These are phyloP conservation scores for Prunella fulvescens DNA, from an alignment of 2,113 vertebrate species.

Conservation along the genomic window DNA sequence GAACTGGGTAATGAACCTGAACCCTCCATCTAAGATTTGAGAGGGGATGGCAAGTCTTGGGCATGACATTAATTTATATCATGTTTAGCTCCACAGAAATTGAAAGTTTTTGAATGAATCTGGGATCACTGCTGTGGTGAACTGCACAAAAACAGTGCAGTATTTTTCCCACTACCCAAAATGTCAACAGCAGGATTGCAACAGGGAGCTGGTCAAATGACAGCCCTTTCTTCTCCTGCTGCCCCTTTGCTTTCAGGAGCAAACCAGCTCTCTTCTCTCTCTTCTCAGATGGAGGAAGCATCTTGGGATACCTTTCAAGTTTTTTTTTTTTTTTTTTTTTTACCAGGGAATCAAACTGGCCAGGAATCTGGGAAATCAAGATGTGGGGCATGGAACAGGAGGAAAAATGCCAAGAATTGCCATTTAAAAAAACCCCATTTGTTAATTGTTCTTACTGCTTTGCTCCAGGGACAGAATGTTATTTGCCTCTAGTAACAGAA, in stretches of 20 bases:
- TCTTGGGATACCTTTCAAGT: neutral
- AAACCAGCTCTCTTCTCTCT: neutral
- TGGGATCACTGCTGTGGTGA: neutral
- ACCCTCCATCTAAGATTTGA: neutral
- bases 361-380: neutral
- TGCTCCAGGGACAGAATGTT: neutral
- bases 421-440: neutral
- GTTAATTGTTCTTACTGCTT: neutral
- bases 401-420: neutral
- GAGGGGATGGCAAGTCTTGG: neutral
- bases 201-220: neutral
- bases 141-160: neutral
- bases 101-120: neutral
- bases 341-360: neutral
- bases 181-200: neutral
- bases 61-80: neutral
- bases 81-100: rapidly evolving
- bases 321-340: neutral
- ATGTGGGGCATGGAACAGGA: neutral
- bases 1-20: neutral
- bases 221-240: neutral
- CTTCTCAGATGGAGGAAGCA: neutral
- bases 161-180: neutral
- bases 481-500: neutral
- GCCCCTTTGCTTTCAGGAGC: neutral